Evolutionary conservation across 2,797 vertebrate genomes (phyloP).

Genomic region (Molossus alvarezi): DNA sequence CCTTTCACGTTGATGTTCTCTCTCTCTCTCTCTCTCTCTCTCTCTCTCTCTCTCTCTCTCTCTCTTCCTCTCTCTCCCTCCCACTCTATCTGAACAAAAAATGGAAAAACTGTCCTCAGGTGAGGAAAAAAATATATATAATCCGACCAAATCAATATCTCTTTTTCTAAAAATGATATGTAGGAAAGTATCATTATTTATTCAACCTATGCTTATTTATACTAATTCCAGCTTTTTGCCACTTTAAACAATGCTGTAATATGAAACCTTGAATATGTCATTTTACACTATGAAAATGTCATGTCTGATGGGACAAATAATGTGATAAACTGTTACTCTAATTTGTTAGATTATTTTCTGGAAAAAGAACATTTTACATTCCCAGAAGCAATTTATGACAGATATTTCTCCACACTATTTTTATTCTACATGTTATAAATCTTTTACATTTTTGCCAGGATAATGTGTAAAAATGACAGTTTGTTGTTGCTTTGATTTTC

Average conservation of each 20-base stretch:
- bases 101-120: too few relatives aligned
- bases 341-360: not conserved
- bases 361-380: conserved; percentile 11
- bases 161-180: not conserved
- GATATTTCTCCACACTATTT: not conserved
- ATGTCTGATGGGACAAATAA: not conserved
- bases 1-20: too few relatives aligned
- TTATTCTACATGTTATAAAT: not conserved
- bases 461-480: not conserved
- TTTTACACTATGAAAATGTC: not conserved
- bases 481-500: not conserved
- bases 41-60: too few relatives aligned
- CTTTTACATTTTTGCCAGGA: conserved; percentile 15
- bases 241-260: conserved; percentile 16
- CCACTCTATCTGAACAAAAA: too few relatives aligned
- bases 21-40: too few relatives aligned
- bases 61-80: too few relatives aligned
- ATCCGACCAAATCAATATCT: not conserved
- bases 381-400: conserved; percentile 12
- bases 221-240: conserved; percentile 19
- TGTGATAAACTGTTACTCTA: conserved; percentile 59
- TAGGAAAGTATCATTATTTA: not conserved
- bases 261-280: not conserved
- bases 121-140: too few relatives aligned
- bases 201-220: not conserved